Conservation (phyloP, 2,888 invertebrate species). For the Lasioglossum malachurum region DNA sequence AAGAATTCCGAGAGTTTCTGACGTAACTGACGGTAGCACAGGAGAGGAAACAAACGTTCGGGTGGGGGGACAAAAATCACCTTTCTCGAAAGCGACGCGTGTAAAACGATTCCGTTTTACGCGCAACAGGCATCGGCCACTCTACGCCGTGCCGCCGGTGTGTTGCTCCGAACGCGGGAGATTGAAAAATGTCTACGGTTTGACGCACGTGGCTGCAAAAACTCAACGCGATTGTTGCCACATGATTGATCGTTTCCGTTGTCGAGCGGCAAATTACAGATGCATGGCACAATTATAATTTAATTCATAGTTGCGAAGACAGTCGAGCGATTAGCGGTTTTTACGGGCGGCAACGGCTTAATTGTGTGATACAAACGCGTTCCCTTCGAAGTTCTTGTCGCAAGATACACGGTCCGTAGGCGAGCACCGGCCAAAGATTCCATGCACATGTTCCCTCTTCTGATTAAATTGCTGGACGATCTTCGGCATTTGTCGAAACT, state of each 20-base stretch:
- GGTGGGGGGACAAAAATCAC: conserved; percentile 14
- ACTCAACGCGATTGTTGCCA: conserved; percentile 36
- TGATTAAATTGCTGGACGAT: conserved; percentile 3
- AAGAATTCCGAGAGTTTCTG: conserved; percentile 59
- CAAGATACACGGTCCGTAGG: not conserved
- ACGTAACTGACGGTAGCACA: conserved; percentile 49
- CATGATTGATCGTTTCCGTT: conserved; percentile 45
- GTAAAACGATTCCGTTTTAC: conserved; percentile 9
- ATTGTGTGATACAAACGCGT: not conserved
- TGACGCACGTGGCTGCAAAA: conserved; percentile 51
- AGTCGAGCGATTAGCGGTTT: not conserved
- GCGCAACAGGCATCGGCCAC: not conserved
- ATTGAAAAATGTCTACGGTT: conserved; percentile 19
- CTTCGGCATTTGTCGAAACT: too few species aligned
- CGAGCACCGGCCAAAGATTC: too few species aligned
- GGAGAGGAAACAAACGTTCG: conserved; percentile 8
- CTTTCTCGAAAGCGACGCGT: conserved; percentile 45
- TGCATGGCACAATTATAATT: conserved; percentile 24
- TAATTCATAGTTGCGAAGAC: not conserved
- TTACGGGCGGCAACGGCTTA: not conserved
- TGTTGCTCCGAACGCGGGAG: not conserved
- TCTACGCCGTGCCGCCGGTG: not conserved
- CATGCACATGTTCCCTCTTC: conserved; percentile 1
- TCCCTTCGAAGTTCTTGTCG: not conserved
- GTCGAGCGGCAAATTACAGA: conserved; percentile 26